A percentile compares a stretch with the other conserved stretches of the same genome.
phyloP scores from a whole-genome alignment of 2,113 vertebrate genomes.

The Archocentrus centrarchus region DNA sequence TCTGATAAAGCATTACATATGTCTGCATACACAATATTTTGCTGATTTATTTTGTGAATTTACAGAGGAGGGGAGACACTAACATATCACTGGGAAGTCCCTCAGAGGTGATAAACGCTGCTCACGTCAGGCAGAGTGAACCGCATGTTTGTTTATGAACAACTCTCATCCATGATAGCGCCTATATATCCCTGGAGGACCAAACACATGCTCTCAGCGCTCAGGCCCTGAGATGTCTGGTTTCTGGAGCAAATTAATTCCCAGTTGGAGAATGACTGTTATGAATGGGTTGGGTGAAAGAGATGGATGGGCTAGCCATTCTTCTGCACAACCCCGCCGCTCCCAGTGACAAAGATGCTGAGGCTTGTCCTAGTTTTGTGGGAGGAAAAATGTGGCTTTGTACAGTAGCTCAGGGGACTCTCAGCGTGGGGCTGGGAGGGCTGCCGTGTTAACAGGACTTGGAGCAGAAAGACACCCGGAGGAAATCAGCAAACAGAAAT shows the following conservation, averaged over 20 bases:
- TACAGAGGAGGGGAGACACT: too few relatives aligned
- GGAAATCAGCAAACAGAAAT: constrained; percentile 52
- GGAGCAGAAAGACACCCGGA: constrained; percentile 51
- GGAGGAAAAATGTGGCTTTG: constrained; percentile 55
- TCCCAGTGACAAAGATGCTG: constrained; percentile 60
- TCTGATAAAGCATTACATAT: background rate
- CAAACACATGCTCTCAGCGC: constrained; percentile 54
- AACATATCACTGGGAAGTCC: constrained; percentile 2
- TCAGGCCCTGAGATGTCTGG: constrained; percentile 43
- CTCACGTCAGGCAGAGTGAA: constrained; percentile 44
- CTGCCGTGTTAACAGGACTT: constrained; percentile 56
- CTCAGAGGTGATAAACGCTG: constrained; percentile 5
- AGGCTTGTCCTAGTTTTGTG: constrained; percentile 77
- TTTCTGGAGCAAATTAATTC: constrained; percentile 77
- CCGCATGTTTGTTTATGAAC: constrained; percentile 68
- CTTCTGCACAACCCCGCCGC: constrained; percentile 56
- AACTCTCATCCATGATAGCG: constrained; percentile 45
- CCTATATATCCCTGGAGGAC: constrained; percentile 46
- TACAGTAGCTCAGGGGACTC: constrained; percentile 70
- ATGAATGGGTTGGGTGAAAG: constrained; percentile 69
- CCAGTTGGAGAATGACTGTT: constrained; percentile 72
- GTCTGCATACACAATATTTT: background rate
- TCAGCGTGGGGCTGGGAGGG: constrained; percentile 49
- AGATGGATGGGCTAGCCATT: constrained; percentile 71
- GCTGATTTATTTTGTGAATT: background rate